Evolutionary conservation across 1,140 invertebrate genomes (phyloP), one percentile per base, ranked within the genome.

Genomic region (Papilio dardanus): DNA sequence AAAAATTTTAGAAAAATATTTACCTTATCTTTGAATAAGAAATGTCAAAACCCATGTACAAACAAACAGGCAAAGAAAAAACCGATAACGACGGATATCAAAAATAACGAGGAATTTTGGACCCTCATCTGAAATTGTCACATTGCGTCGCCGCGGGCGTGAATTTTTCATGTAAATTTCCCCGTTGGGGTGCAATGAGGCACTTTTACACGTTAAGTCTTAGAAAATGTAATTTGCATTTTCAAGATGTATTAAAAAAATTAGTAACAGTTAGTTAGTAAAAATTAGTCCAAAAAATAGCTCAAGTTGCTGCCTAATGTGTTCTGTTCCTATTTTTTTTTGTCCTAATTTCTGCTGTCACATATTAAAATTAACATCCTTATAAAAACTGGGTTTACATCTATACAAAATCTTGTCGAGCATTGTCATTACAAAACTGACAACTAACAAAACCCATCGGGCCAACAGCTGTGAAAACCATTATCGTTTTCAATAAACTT

Each of bases 161-260:
- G 35, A 69, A 69, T 69, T 69, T 69, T 69, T 69, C 67, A 69
- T 69, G 67, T 69, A 69, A 37, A 69, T 69, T 42, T 69, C 19
- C 35, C 67, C 19, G 67, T 40, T 10, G 67, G 33, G 31, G 67
- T 69, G 67, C 67, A 69, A 42, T 40, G 67, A 33, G 67, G 33
- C 19, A 28, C 33, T 69, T 69, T n/a, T 69, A 8, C 35, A 42
- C 67, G 66, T 40, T 68, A 40, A 40, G 35, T 40, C 33, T 69
- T 37, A 69, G 67, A 69, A 37, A 69, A 35, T 40, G 21, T 42
- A 69, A 69, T 69, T 42, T 69, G 19, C 67, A 69, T 69, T 69
- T 69, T 42, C 67, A 69, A 69, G 42, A 10, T 33, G n/a, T 69
- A 24, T 69, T 37, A 40, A 37, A 37, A 68, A 69, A 37, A 35